These are phyloP conservation scores for Agrilus planipennis DNA, from an alignment of 1,140 invertebrate genomes.

Conservation along the genomic window DNA sequence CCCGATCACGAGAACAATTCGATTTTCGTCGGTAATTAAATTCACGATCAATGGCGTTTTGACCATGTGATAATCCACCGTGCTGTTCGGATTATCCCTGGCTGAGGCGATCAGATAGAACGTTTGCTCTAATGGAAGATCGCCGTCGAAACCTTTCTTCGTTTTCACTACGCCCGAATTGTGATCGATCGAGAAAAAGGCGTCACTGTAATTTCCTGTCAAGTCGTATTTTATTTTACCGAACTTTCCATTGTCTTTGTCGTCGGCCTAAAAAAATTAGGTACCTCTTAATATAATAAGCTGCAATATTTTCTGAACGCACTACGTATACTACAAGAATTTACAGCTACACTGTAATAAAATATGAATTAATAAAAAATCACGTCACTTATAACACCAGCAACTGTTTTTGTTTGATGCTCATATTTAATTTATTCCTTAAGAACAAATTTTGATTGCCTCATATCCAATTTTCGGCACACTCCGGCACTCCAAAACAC, in stretches of 20 bases:
- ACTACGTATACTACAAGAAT: conserved; percentile 2
- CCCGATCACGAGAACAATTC: conserved; percentile 65
- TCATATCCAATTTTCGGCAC: too few relatives aligned
- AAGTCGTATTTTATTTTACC: conserved; percentile 64
- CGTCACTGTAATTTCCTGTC: conserved; percentile 44
- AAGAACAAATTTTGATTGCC: too few relatives aligned
- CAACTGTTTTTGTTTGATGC: too few relatives aligned
- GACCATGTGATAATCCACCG: conserved; percentile 45
- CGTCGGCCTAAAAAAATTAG: conserved; percentile 52
- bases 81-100: conserved; percentile 57
- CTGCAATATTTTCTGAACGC: conserved; percentile 1
- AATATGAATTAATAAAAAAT: too few relatives aligned
- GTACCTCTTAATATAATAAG: too few relatives aligned
- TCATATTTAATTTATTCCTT: too few relatives aligned
- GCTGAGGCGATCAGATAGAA: too few relatives aligned
- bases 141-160: conserved; percentile 51
- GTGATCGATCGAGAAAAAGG: conserved; percentile 65
- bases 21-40: conserved; percentile 52
- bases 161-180: conserved; percentile 63
- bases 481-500: too few relatives aligned
- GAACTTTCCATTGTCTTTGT: conserved; percentile 69
- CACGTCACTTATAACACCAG: too few relatives aligned
- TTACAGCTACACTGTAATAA: background rate
- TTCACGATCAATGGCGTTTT: conserved; percentile 44
- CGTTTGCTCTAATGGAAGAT: conserved; percentile 58